Percentiles rank a stretch among this genome's conserved stretches.
These are phyloP conservation scores for Coreoperca whiteheadi DNA, from an alignment of 2,113 vertebrate species.

Conservation along the genomic window DNA sequence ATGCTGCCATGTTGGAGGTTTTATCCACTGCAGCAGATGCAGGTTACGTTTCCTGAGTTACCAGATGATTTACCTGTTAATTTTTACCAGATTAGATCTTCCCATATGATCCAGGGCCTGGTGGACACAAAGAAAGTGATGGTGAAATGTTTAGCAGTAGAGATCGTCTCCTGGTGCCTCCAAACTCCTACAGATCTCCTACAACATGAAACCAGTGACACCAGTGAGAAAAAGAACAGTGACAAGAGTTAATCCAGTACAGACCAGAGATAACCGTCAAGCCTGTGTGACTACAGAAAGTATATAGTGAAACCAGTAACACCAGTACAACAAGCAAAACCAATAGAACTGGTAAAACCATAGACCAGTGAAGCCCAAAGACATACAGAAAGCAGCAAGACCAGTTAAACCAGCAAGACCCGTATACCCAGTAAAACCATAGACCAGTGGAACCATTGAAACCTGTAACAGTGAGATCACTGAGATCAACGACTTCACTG, in stretches of 20 bases:
- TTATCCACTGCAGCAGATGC: background rate
- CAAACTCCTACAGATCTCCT: too few relatives aligned
- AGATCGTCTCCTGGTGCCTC: background rate
- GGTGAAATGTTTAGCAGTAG: background rate
- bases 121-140: background rate
- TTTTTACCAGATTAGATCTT: background rate
- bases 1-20: background rate
- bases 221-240: background rate
- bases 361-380: background rate
- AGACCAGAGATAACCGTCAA: too few relatives aligned
- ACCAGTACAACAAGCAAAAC: background rate
- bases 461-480: background rate
- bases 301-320: too few relatives aligned
- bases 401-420: too few relatives aligned
- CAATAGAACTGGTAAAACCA: background rate
- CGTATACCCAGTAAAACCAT: too few relatives aligned
- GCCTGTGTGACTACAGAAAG: too few relatives aligned
- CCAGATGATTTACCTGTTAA: background rate
- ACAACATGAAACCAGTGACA: too few relatives aligned
- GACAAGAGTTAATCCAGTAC: too few relatives aligned
- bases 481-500: too few relatives aligned
- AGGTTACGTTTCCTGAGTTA: background rate
- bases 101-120: background rate
- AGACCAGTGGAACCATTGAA: background rate
- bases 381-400: too few relatives aligned